Conservation (phyloP, 1,140 invertebrate genomes). For the Calephelis virginiensis region DNA sequence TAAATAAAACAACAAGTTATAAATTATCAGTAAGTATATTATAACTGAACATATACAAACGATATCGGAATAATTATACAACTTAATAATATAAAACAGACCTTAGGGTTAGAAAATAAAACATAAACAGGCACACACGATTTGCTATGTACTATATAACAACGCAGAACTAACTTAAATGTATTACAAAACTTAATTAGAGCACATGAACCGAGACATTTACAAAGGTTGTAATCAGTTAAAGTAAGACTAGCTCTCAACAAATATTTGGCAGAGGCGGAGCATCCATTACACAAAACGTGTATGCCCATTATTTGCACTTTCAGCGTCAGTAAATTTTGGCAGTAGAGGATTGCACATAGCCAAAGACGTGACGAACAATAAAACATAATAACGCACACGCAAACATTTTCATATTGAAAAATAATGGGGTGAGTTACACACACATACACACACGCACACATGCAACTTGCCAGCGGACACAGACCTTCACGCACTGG, state of each 20-base stretch:
- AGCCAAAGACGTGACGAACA: conserved; percentile 4
- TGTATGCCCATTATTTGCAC: not conserved
- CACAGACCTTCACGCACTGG: not conserved
- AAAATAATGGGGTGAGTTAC: not conserved
- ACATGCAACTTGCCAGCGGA: conserved; percentile 5
- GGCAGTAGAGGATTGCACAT: conserved; percentile 16
- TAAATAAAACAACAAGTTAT: conserved; percentile 1
- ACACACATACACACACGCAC: not conserved
- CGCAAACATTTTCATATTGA: not conserved
- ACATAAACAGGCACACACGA: not conserved
- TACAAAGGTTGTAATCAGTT: not conserved
- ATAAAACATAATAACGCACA: not conserved
- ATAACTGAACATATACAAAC: conserved; percentile 17
- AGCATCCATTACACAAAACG: not conserved
- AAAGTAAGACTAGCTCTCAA: conserved; percentile 13
- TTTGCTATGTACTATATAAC: not conserved
- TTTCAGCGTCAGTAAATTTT: not conserved
- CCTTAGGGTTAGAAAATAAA: not conserved
- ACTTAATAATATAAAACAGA: conserved; percentile 13
- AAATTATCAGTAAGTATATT: conserved; percentile 14
- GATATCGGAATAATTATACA: conserved; percentile 5
- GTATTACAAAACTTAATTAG: not conserved
- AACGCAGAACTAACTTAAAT: not conserved
- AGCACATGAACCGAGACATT: not conserved
- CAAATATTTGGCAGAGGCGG: conserved; percentile 8